Conservation (phyloP, 2,888 invertebrate species). For the Galerucella nymphaeae region DNA sequence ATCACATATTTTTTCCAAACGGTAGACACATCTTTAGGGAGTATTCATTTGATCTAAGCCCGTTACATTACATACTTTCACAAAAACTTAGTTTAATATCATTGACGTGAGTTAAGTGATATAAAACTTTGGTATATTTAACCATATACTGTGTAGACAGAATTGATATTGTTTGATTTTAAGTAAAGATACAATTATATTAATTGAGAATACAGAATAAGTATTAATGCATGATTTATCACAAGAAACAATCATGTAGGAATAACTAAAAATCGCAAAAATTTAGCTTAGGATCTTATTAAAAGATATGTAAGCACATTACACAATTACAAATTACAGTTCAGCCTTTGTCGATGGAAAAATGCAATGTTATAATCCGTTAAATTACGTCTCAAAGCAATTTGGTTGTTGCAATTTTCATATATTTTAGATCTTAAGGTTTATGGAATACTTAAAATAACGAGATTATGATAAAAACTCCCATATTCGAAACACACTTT, state of each 20-base stretch:
- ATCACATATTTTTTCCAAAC: conserved; percentile 29
- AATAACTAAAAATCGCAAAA: too few relatives aligned
- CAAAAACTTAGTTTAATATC: not conserved
- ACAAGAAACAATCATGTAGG: too few relatives aligned
- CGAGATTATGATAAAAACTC: not conserved
- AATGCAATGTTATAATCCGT: too few relatives aligned
- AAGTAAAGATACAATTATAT: too few relatives aligned
- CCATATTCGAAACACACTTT: not conserved
- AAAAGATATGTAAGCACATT: too few relatives aligned
- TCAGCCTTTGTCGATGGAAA: too few relatives aligned
- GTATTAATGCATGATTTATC: too few relatives aligned
- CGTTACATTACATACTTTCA: not conserved
- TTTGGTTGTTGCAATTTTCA: too few relatives aligned
- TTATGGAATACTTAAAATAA: not conserved
- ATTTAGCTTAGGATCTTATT: too few relatives aligned
- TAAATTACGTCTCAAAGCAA: too few relatives aligned
- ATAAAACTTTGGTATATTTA: not conserved
- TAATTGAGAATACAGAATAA: too few relatives aligned
- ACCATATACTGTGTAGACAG: not conserved
- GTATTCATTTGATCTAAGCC: conserved; percentile 12
- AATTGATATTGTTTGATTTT: not conserved
- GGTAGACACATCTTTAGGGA: conserved; percentile 19
- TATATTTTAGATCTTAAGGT: not conserved
- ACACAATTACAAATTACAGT: too few relatives aligned
- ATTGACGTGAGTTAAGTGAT: not conserved